Conservation (phyloP, 2,113 vertebrate genomes). For the Ophthalmolycus amberensis region DNA sequence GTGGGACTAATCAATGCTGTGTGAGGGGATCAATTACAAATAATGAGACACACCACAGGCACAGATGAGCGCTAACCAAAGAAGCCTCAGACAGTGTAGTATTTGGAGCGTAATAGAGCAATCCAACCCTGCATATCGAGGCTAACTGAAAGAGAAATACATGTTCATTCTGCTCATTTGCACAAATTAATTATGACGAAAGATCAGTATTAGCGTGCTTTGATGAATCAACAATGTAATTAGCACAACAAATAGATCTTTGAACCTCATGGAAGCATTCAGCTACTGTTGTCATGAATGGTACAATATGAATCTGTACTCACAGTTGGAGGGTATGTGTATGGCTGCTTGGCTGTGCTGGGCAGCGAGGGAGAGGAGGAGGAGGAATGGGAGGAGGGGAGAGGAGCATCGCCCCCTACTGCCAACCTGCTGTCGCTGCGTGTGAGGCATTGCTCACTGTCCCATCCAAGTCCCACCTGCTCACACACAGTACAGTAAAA, state of each 20-base stretch:
- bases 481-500: slow-evolving; percentile 59
- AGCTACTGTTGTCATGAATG: slow-evolving; percentile 32
- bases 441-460: slow-evolving; percentile 84
- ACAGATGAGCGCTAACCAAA: slow-evolving; percentile 38
- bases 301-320: slow-evolving; percentile 70
- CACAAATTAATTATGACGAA: slow-evolving; percentile 61
- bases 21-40: slow-evolving; percentile 75
- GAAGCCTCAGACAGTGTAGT: slow-evolving; percentile 32
- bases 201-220: slow-evolving; percentile 58
- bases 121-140: slow-evolving; percentile 38
- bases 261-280: slow-evolving; percentile 50
- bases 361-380: slow-evolving; percentile 64
- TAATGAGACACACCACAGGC: slow-evolving; percentile 74
- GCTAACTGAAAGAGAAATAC: slow-evolving; percentile 40
- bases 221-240: slow-evolving; percentile 70
- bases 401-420: slow-evolving; percentile 80
- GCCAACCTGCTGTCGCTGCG: slow-evolving; percentile 82
- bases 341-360: slow-evolving; percentile 78
- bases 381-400: slow-evolving; percentile 66
- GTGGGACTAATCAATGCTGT: slow-evolving; percentile 69
- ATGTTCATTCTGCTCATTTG: slow-evolving; percentile 55
- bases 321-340: slow-evolving; percentile 83
- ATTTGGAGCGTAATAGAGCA: slow-evolving; percentile 40
- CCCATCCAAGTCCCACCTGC: slow-evolving; percentile 84
- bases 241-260: slow-evolving; percentile 72